Evolutionary conservation across 2,888 invertebrate genomes (phyloP), one percentile per base, ranked within the genome.

Genomic region (Drosophila borborema): DNA sequence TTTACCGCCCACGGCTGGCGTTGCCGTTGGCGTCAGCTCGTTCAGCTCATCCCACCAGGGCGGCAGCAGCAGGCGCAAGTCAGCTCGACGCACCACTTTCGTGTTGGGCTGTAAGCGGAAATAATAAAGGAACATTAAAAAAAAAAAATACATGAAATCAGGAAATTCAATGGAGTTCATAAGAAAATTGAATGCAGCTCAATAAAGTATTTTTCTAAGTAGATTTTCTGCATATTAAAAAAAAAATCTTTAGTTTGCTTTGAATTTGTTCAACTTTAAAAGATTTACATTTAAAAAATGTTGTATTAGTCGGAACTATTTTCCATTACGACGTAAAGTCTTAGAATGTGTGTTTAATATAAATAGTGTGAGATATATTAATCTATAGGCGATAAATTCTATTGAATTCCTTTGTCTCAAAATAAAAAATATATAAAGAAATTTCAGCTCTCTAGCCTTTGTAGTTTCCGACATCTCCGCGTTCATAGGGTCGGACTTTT

Each of bases 11-110:
- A 40, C 64, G 23, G 56, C 60, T 14, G 76, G 34, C 18, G 63
- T 48, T 4, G 72, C 43, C 36, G 82, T 12, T 34, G 88, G 79
- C 36, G 90, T 79, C 64, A 95, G 94, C 86, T 96, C 96, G 88
- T 96, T 97, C 69, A 99, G 93, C 93, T 99, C 99, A 90, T 99
- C 99, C 94, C 97, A 97, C 99, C 99, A 99, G 0, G 99, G 99
- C 18, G 99, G 98, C 91, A 97, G 95, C 80, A 99, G 94, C 34
- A 99, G 94, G 31, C 99, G 95, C 70, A 99, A 94, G 92, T 98
- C 98, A 6, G 99, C 98, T 43, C 99, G 95, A 91, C 97, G 96
- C 74, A 98, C 97, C 88, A 96, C 89, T 75, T 91, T 91, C 14
- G 77, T 80, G 23, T 70, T 65, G 53, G 79, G 66, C 89, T 86